Evolutionary conservation across 2,113 vertebrate genomes (phyloP).

Genomic region (Thomomys bottae): DNA sequence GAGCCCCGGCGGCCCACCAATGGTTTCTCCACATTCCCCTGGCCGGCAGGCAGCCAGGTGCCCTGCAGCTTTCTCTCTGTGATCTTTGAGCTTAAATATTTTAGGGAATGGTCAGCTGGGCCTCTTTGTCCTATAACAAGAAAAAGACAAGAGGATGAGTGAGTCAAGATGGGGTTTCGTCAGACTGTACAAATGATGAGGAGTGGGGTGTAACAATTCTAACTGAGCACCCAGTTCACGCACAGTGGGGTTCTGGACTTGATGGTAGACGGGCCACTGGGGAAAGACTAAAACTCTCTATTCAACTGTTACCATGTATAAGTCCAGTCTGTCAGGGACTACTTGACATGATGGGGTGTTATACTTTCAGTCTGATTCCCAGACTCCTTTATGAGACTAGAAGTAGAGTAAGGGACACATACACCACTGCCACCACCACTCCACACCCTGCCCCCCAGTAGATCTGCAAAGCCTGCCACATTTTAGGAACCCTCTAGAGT

Average conservation of each 20-base stretch:
- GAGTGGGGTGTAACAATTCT: background rate
- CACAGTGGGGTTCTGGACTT: background rate
- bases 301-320: background rate
- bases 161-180: background rate
- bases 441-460: too few relatives aligned
- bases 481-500: background rate
- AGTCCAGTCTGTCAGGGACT: background rate
- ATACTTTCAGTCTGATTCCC: background rate
- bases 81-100: slow-evolving; percentile 78
- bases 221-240: too few relatives aligned
- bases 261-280: background rate
- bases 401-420: background rate
- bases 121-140: slow-evolving; percentile 77
- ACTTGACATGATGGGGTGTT: background rate
- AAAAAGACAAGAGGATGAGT: slow-evolving; percentile 16
- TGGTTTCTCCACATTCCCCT: slow-evolving; percentile 78
- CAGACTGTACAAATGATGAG: background rate
- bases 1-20: slow-evolving; percentile 64
- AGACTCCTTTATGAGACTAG: background rate
- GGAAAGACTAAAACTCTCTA: too few relatives aligned
- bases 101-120: slow-evolving; percentile 77
- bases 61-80: slow-evolving; percentile 83
- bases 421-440: too few relatives aligned
- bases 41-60: slow-evolving; percentile 78
- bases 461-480: too few relatives aligned